Conservation (phyloP, 35 echinoderm and acorn worm species). For the Stichopus chloronotus region DNA sequence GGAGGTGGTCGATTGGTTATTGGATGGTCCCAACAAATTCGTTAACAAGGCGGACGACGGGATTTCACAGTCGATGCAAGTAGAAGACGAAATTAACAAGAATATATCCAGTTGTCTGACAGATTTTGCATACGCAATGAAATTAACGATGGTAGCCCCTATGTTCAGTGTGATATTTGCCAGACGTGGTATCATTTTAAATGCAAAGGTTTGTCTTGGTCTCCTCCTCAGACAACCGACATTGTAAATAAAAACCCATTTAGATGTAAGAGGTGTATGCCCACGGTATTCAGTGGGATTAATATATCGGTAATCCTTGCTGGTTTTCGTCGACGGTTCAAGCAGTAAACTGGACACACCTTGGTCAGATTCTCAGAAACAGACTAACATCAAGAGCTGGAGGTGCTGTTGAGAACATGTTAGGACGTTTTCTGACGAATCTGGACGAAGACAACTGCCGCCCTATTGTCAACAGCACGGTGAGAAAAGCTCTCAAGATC, state of each 20-base stretch:
- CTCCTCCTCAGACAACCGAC: background rate
- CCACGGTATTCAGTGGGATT: background rate
- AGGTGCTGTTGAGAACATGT: background rate
- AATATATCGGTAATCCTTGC: slow-evolving; percentile 1
- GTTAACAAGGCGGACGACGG: no score
- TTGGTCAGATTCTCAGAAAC: background rate
- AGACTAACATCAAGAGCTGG: background rate
- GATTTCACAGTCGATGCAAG: no score
- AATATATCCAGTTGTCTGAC: background rate
- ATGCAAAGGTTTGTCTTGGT: background rate
- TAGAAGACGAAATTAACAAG: no score
- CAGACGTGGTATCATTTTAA: slow-evolving; percentile 15
- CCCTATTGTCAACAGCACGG: background rate
- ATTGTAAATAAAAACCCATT: background rate
- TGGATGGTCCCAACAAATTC: no score
- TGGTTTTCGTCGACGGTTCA: background rate
- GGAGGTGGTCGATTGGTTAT: no score
- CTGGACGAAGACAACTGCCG: background rate
- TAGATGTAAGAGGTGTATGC: background rate
- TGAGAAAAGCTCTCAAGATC: no score
- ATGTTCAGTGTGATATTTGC: background rate
- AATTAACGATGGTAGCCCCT: slow-evolving; percentile 18
- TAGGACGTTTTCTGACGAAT: background rate
- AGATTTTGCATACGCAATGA: background rate
- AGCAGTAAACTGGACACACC: background rate